These are phyloP conservation scores for Pediacus dermestoides DNA, from an alignment of 2,888 invertebrate genomes.

Conservation along the genomic window DNA sequence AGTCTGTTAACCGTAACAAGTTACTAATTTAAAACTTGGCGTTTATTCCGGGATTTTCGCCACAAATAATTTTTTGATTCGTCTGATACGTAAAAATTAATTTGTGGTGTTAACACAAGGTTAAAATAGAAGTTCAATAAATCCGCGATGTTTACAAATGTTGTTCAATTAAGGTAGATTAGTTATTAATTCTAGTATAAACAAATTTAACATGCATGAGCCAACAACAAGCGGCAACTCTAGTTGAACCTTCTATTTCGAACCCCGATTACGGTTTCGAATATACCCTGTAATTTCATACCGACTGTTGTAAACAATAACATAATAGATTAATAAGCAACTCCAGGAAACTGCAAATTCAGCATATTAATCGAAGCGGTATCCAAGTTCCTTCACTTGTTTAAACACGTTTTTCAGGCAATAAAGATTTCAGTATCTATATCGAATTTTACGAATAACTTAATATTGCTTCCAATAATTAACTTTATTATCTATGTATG, in stretches of 20 bases:
- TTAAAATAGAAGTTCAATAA: slow-evolving; percentile 16
- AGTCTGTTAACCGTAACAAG: no score
- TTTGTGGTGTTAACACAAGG: neutral
- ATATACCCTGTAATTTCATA: slow-evolving; percentile 23
- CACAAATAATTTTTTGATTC: no score
- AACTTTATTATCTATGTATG: no score
- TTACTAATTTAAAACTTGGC: no score
- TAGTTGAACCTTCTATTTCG: slow-evolving; percentile 18
- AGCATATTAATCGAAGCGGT: slow-evolving; percentile 7
- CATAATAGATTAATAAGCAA: slow-evolving; percentile 22
- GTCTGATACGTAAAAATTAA: slow-evolving; percentile 1
- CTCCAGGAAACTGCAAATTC: slow-evolving; percentile 16
- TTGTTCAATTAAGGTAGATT: slow-evolving; percentile 19
- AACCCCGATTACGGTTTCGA: slow-evolving; percentile 20
- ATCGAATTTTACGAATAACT: no score
- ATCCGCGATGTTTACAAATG: slow-evolving; percentile 15
- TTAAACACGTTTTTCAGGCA: no score
- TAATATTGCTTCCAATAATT: no score
- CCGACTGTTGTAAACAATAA: slow-evolving; percentile 22
- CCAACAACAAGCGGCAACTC: slow-evolving; percentile 13
- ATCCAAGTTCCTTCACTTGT: no score
- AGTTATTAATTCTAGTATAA: slow-evolving; percentile 22
- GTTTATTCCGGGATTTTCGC: no score
- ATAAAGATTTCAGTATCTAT: no score
- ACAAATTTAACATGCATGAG: slow-evolving; percentile 24